Base-by-base conservation (phyloP, 2,888 invertebrate species). In the Capitulum mitella region DNA sequence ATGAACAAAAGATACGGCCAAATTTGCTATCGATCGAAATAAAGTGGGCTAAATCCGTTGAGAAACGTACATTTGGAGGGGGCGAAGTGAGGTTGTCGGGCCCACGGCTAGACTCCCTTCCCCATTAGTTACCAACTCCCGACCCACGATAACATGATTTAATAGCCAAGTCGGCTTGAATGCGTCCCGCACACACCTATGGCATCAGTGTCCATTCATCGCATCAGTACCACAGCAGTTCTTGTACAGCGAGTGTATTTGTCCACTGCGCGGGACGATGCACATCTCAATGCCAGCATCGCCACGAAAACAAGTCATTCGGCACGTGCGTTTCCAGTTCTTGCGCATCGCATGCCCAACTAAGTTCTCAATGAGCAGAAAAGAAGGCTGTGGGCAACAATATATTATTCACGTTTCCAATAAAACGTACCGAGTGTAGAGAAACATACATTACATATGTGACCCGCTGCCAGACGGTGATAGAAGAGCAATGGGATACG, bases 351-450 rank as follows among this genome's bases (percentile, higher is more conserved):
- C n/a, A 14, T n/a, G n/a, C n/a, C 29, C 58, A n/a, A 58, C n/a
- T 22, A 54, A 29, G 58, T 29, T 29, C 22, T 58, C 58, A 14
- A 32, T 61, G 32, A 61, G 32, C 61, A 32, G 12, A 61, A n/a
- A 32, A 61, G n/a, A 12, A 14, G 61, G 37, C 54, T 54, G 54
- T 54, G 26, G 70, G 70, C 70, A 70, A 32, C 70, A 37, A 70
- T 70, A 70, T 70, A 70, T 70, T 70, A 70, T 70, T 70, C 34
- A 70, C 22, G 70, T 37, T n/a, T 70, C 70, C 70, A n/a, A 32
- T 70, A 70, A 70, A 70, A 70, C 37, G 37, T 37, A 70, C 16
- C 37, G 70, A 70, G 70, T 70, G 70, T 70, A 70, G 70, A 70
- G 70, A 70, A 70, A 70, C 70, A 70, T 70, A 70, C 70, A 70